These are phyloP conservation scores for Teleopsis dalmanni DNA, from an alignment of 1,140 invertebrate species.

Conservation along the genomic window DNA sequence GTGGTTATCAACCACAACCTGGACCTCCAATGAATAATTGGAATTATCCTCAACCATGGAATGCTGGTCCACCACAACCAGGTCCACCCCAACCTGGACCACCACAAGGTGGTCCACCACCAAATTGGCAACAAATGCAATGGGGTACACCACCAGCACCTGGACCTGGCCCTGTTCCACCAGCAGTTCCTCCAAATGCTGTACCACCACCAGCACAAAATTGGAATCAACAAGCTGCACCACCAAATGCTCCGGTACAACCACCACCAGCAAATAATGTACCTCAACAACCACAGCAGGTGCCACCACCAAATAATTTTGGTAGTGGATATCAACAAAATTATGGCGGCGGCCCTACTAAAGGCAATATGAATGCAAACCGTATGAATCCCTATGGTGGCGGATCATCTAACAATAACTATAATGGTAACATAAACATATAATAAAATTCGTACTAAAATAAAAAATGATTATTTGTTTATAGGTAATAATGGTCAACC, in stretches of 20 bases:
- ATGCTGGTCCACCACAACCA: conserved; percentile 20
- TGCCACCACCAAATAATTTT: conserved; percentile 49
- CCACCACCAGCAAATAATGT: neutral
- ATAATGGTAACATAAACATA: too few species aligned
- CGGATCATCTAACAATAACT: too few species aligned
- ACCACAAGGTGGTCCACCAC: conserved; percentile 17
- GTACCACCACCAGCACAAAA: neutral
- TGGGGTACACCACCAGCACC: conserved; percentile 17
- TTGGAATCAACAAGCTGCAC: neutral
- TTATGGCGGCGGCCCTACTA: conserved; percentile 61
- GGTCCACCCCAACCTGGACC: conserved; percentile 24
- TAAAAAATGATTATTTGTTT: too few species aligned
- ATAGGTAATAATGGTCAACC: too few species aligned
- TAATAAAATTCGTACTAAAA: too few species aligned
- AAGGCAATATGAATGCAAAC: conserved; percentile 52
- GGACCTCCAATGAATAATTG: conserved; percentile 24
- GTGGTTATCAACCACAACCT: conserved; percentile 20
- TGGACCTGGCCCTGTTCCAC: conserved; percentile 2
- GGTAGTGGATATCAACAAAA: conserved; percentile 67
- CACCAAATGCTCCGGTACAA: neutral
- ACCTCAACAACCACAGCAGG: conserved; percentile 15
- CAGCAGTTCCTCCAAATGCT: neutral
- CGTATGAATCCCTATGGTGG: conserved; percentile 47
- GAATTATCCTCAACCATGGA: conserved; percentile 40
- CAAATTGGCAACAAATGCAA: conserved; percentile 35